Conservation (phyloP, 2,888 invertebrate genomes). For the Cephus runcator region DNA sequence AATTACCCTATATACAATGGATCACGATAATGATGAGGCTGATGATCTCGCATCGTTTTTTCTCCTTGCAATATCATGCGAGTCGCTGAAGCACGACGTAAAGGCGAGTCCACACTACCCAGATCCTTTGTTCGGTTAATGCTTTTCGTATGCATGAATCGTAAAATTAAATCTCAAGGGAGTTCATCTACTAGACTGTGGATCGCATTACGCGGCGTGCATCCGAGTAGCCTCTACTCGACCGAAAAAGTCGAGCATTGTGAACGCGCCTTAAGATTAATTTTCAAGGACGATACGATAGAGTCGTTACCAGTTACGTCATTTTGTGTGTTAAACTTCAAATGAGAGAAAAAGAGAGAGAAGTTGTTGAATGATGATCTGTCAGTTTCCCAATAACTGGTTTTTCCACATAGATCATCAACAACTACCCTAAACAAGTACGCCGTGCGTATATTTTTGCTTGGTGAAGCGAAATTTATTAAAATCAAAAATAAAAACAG, state of each 20-base stretch:
- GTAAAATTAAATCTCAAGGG: neutral
- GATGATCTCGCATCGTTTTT: neutral
- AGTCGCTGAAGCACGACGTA: neutral
- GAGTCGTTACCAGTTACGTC: neutral
- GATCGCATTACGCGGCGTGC: no score
- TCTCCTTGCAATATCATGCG: neutral
- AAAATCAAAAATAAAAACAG: neutral
- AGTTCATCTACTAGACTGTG: neutral
- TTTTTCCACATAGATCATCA: neutral
- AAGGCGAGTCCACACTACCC: neutral
- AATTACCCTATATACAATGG: no score
- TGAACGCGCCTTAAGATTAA: neutral
- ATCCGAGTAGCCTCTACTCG: no score
- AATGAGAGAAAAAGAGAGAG: neutral
- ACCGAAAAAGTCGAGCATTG: neutral
- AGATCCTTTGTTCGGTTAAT: neutral
- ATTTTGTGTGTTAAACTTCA: neutral
- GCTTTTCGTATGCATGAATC: neutral
- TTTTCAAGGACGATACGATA: neutral
- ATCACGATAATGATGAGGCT: neutral
- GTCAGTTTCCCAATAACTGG: neutral
- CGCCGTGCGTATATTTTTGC: neutral
- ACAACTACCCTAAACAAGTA: neutral
- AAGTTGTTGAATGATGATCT: neutral
- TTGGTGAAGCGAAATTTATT: neutral